phyloP scores from a whole-genome alignment of 2,888 invertebrate species.

The Epinotia bilunana region DNA sequence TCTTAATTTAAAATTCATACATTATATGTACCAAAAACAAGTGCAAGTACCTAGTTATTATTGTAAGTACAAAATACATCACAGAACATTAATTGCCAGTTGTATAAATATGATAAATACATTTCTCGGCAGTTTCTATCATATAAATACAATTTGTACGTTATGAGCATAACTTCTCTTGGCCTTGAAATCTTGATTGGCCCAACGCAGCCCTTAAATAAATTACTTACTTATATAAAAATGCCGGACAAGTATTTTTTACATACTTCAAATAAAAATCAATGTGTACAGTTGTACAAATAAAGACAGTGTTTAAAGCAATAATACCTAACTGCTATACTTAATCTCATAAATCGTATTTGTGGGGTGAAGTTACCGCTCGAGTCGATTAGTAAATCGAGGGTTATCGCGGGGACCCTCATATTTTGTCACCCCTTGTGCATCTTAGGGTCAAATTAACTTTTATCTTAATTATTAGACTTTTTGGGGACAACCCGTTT shows the following conservation, averaged over 20 bases:
- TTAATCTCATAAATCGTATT: background rate
- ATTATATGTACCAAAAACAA: background rate
- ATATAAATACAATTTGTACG: background rate
- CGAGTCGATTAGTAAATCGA: background rate
- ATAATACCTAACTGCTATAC: too few relatives aligned
- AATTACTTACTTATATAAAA: too few relatives aligned
- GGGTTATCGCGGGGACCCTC: background rate
- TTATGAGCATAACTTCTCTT: too few relatives aligned
- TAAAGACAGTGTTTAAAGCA: too few relatives aligned
- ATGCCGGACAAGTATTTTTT: too few relatives aligned
- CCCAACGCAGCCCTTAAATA: too few relatives aligned
- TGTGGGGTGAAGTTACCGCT: background rate
- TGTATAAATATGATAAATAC: background rate
- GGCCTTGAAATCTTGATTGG: too few relatives aligned
- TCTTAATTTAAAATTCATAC: background rate
- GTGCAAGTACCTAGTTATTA: background rate
- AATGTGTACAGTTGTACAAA: too few relatives aligned
- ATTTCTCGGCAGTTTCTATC: background rate
- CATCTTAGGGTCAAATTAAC: background rate
- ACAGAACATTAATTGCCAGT: background rate
- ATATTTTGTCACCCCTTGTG: background rate
- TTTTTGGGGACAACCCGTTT: too few relatives aligned
- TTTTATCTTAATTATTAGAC: background rate
- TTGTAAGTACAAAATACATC: slow-evolving; percentile 15
- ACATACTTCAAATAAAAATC: too few relatives aligned